Evolutionary conservation across 2,113 vertebrate genomes (phyloP).

Genomic region (Dicrurus megarhynchus): DNA sequence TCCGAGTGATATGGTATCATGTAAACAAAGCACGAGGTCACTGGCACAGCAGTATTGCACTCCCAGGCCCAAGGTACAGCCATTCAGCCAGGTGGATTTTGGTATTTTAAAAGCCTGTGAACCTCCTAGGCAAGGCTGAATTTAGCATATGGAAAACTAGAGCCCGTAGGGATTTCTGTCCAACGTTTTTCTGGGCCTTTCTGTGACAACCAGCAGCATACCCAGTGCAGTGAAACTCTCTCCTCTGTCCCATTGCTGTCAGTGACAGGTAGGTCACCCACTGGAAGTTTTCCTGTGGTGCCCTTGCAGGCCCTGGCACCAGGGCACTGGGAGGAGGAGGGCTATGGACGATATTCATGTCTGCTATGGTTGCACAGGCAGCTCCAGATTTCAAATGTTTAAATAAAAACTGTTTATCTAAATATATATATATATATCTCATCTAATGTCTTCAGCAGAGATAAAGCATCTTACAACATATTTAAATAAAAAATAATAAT

Average conservation of each 20-base stretch:
- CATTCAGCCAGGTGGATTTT: background rate
- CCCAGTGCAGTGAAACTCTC: conserved; percentile 9
- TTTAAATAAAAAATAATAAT: conserved; percentile 54
- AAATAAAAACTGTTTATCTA: conserved; percentile 62
- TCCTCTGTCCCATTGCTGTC: background rate
- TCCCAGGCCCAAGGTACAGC: conserved; percentile 4
- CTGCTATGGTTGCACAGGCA: conserved; percentile 39
- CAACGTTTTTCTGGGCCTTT: background rate
- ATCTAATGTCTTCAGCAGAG: conserved; percentile 38
- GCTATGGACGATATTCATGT: background rate
- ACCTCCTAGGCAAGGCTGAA: background rate
- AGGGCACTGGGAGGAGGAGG: background rate
- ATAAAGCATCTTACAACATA: conserved; percentile 48
- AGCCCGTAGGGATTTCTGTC: background rate
- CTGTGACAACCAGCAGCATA: conserved; percentile 32
- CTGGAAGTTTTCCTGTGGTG: background rate
- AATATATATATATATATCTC: conserved; percentile 12
- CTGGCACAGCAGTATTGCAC: conserved; percentile 48
- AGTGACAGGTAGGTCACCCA: background rate
- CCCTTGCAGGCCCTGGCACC: background rate
- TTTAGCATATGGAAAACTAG: background rate
- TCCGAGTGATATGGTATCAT: background rate
- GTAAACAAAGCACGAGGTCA: background rate
- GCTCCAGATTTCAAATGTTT: conserved; percentile 29
- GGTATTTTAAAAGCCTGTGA: background rate